Conservation (phyloP, 1,140 invertebrate genomes). For the Calliphora vicina region DNA sequence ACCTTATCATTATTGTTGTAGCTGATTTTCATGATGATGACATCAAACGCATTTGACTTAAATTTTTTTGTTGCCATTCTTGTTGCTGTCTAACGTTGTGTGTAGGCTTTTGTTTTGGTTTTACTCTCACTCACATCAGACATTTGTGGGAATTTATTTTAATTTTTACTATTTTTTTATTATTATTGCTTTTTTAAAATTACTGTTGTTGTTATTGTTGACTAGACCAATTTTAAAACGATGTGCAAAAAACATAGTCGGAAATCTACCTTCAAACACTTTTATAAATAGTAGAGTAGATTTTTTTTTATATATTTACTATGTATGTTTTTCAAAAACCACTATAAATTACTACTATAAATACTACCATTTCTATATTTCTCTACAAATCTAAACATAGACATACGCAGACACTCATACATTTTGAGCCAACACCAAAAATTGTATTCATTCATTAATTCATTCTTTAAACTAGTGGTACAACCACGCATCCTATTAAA, state of each 20-base stretch:
- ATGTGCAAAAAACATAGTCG: background rate
- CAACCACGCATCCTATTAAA: background rate
- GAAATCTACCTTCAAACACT: background rate
- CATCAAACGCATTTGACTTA: background rate
- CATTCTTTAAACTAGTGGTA: background rate
- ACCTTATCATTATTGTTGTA: background rate
- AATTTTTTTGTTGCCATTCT: background rate
- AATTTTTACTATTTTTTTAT: background rate
- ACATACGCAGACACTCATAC: background rate
- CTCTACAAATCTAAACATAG: too few species aligned
- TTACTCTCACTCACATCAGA: background rate
- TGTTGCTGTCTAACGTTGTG: background rate
- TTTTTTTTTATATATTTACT: background rate
- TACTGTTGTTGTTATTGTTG: background rate
- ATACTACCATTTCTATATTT: background rate
- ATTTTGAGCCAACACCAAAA: background rate
- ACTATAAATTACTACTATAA: background rate
- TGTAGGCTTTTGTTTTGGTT: constrained; percentile 5
- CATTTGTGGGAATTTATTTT: background rate
- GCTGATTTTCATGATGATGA: background rate
- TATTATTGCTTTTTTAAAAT: background rate
- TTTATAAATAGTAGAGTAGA: background rate
- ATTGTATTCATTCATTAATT: background rate
- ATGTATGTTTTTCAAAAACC: too few species aligned
- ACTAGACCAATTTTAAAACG: background rate